Evolutionary conservation across 1,140 invertebrate genomes (phyloP), one percentile per base, ranked within the genome.

Genomic region (Cheumatopsyche charites): DNA sequence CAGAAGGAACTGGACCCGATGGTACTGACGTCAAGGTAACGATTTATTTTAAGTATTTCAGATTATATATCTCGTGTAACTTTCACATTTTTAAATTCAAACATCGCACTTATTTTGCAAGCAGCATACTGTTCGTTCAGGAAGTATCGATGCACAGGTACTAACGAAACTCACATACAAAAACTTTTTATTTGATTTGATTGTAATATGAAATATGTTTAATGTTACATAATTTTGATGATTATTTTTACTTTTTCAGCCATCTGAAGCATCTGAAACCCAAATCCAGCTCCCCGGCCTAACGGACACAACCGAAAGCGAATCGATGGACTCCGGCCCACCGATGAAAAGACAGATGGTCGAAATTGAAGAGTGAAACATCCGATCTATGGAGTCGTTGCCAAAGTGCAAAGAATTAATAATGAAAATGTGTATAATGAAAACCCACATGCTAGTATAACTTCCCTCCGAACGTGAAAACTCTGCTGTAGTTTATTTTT

Each of bases 261-360:
- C 90, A 42, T 89, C 89, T n/a, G 89, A 91, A 84, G 90, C 90
- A 21, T 90, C 90, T 0, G 90, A 91, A 75, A 91, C 90, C 15
- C 89, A 90, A 80, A 91, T 91, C 75, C 88, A 90, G 79, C 82
- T 91, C 69, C 90, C 90, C 43, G 89, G 89, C 9, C 83, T 91
- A 62, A 89, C 89, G 73, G 89, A 90, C 36, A 77, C 82, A 0
- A 79, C 82, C 0, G 82, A 83, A 55, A 80, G 80, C 2, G 83
- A 83, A 19, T 36, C 71, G 1, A 58, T 83, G 15, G 89, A 90
- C 41, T 66, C 67, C 17, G 80, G 81, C 7, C 85, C 86, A 0
- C 85, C 85, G 62, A 78, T 81, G 36, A 87, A 88, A 78, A 78
- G 82, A 71, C 71, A 73, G 62, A 73, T 76, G 74, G 69, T 76